These are phyloP conservation scores for Lagocephalus sceleratus DNA, from an alignment of 2,797 vertebrate species.

Conservation along the genomic window DNA sequence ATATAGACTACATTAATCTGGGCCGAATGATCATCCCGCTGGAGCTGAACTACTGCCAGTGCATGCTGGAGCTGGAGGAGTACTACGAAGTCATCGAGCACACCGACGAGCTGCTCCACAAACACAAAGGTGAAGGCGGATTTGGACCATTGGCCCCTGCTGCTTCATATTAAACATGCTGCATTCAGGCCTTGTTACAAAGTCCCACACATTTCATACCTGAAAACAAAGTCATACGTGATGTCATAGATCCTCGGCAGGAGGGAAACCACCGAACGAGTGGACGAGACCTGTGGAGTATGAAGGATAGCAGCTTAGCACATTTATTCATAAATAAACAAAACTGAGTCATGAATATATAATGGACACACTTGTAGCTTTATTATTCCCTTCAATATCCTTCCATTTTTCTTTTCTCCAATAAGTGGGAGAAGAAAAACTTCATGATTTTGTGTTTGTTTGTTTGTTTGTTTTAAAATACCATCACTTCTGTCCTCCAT, in stretches of 20 bases:
- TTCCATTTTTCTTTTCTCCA: not conserved
- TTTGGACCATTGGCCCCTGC: not conserved
- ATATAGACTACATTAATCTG: slow-evolving; percentile 77
- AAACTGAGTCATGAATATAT: not conserved
- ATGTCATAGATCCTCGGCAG: too few species aligned
- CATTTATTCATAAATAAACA: not conserved
- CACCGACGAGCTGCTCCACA: slow-evolving; percentile 74
- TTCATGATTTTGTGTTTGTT: too few species aligned
- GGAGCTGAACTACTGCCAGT: slow-evolving; percentile 83
- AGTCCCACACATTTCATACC: too few species aligned
- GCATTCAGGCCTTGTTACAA: too few species aligned
- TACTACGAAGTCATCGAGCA: slow-evolving; percentile 80
- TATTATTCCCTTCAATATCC: not conserved
- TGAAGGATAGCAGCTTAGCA: not conserved
- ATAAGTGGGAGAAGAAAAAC: too few species aligned
- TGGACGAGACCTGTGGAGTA: too few species aligned
- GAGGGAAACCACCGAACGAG: too few species aligned
- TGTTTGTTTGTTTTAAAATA: too few species aligned
- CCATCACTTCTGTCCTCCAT: too few species aligned
- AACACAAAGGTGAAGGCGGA: slow-evolving; percentile 73
- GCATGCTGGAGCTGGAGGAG: slow-evolving; percentile 80
- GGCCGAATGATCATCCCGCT: slow-evolving; percentile 76
- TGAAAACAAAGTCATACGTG: too few species aligned
- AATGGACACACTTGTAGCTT: not conserved
- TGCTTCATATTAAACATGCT: too few species aligned